Evolutionary conservation across 2,888 invertebrate species (phyloP), one percentile per base, ranked within the genome.

Genomic region (Cabera pusaria): DNA sequence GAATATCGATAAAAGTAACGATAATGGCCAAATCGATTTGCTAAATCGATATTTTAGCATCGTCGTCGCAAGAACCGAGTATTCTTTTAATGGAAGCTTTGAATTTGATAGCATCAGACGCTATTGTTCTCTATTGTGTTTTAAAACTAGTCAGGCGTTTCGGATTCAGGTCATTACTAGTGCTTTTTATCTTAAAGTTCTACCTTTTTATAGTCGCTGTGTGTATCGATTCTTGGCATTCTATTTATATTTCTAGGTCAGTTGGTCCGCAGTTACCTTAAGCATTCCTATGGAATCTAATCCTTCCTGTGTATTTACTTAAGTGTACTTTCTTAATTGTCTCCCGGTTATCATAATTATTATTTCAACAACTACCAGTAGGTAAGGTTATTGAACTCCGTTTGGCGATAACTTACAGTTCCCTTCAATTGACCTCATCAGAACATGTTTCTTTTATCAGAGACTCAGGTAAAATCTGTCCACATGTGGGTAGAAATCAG

Each of bases 1-100:
- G 35, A 49, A 46, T 46, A 42, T 42, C 42, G 28, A 50, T 50
- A 50, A 47, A 46, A 41, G 33, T 44, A 50, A 44, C 42, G 37
- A 40, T 51, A 44, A 32, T 35, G 32, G 38, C 19, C 39, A 7
- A 36, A 43, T 39, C 43, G 38, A 35, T 43, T 44, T 35, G 34
- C 26, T 16, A 17, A 21, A 37, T 43, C 45, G 43, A 39, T 43
- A 37, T 34, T 37, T 43, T 47, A 46, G 42, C 35, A 22, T 44
- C 41, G 7, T 27, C 21, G 26, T 44, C 37, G 40, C 40, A 44
- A 38, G 25, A 32, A 27, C 18, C 18, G 6, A 29, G 18, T 38
- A 34, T 36, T 36, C 26, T 35, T 35, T 26, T 31, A 32, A 39
- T 27, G 27, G 16, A 7, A 26, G 6, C 33, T 23, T 24, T 18